These are phyloP conservation scores for Myotis daubentonii DNA, from an alignment of 2,797 vertebrate species.

Conservation along the genomic window DNA sequence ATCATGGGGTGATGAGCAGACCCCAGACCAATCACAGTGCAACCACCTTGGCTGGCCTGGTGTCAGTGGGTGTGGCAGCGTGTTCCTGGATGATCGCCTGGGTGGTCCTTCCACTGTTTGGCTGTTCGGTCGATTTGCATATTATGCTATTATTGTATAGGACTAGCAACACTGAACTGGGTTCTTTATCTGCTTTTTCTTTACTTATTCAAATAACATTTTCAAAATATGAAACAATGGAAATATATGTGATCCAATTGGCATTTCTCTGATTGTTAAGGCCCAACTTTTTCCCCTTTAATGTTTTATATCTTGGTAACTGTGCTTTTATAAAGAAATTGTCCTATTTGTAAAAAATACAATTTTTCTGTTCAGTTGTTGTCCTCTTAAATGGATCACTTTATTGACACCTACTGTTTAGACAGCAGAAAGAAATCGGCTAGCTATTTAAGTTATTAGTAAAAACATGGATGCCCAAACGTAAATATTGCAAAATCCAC, in stretches of 20 bases:
- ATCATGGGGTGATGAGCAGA: no score
- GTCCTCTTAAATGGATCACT: neutral
- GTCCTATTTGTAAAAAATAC: neutral
- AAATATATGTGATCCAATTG: neutral
- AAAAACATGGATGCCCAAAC: neutral
- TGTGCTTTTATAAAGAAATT: neutral
- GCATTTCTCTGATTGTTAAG: neutral
- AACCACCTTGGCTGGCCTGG: no score
- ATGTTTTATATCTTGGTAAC: neutral
- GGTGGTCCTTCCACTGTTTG: no score
- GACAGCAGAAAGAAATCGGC: neutral
- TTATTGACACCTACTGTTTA: neutral
- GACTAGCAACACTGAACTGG: neutral
- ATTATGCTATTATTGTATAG: no score
- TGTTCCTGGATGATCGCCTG: no score
- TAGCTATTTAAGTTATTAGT: neutral
- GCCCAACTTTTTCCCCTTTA: neutral
- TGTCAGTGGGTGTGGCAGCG: no score
- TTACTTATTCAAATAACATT: neutral
- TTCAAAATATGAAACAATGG: neutral
- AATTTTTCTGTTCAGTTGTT: neutral
- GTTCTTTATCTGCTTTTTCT: neutral
- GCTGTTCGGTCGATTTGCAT: no score
- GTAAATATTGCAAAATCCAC: neutral
- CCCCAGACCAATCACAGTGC: no score